Base-by-base conservation (phyloP, 2,888 invertebrate genomes). In the Heteropelma amictum region DNA sequence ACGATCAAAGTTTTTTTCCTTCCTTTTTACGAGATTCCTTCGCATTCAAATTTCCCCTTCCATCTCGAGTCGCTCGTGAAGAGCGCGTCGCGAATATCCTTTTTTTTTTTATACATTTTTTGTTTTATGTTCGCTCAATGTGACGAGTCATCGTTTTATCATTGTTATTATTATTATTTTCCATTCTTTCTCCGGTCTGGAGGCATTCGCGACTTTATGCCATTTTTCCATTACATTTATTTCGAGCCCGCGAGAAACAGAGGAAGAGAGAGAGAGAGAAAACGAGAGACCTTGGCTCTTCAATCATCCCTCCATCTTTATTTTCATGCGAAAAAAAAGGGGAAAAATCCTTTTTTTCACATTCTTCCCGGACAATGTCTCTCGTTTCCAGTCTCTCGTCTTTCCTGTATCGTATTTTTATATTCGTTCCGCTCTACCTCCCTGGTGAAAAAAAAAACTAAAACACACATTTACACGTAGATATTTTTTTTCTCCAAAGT, bases 211-310 rank as follows among this genome's bases (percentile, higher is more conserved):
- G 70, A 65, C 65, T 74, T 70, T 74, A 69, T 51, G 56, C 45
- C 56, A 65, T 38, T 73, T 70, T 65, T 67, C 69, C 67, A 65
- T 69, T 61, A 61, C 61, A 28, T 60, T 72, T 72, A 58, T 72
- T 67, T 42, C 38, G 23, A n/a, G n/a, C n/a, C n/a, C n/a, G n/a
- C n/a, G n/a, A n/a, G n/a, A n/a, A n/a, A n/a, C n/a, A n/a, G n/a
- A n/a, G 28, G 33, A 26, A 33, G 53, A 38, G 60, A 26, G 33
- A 51, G 19, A 2, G 35, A 30, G 49, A 54, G 19, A 56, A 49
- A 56, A 35, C 14, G 56, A 7, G 33, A 28, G 72, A 26, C 51
- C 28, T 47, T 45, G 54, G n/a, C 45, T 21, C 45, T 61, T 47
- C 47, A 47, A 30, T 45, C 33, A 47, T 61, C 23, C 47, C 33